Evolutionary conservation across 2,797 vertebrate genomes (phyloP), one percentile per base, ranked within the genome.

Genomic region (Sebastes steindachneri): DNA sequence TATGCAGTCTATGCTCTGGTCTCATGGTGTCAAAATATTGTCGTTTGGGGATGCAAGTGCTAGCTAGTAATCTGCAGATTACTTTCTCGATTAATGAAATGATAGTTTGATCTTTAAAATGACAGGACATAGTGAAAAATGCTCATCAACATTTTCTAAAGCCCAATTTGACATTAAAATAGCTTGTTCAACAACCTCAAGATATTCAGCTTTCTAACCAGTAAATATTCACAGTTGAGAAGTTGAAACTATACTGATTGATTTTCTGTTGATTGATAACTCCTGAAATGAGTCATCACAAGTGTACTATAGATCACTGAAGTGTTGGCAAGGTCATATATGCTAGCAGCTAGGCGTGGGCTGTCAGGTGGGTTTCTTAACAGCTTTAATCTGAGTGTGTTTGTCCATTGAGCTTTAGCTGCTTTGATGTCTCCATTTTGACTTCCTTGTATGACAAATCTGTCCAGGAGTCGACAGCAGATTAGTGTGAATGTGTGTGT

Each of bases 371-470:
- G 41, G 26, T 83, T 75, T 51, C 6, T 60, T 53, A 11, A 31
- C 54, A 28, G 55, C 28, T 73, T 23, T 25, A 48, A 4, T 23
- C 28, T 59, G 35, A 37, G 41, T 65, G 17, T 26, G 5, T 64
- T 12, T 57, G 11, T 75, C 59, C 45, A 45, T 45, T 76, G 41
- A 77, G 70, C 62, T 65, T 14, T 10, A 37, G 73, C 37, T 66
- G 23, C 82, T 84, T 58, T 90, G 89, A 93, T 86, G 86, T 91
- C 88, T 91, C 85, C 78, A 82, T 92, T 92, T 91, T 89, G 84
- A 86, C 83, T 87, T 86, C 75, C 82, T 58, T 45, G 71, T 82
- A 60, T 79, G 91, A 89, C 55, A 21, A 79, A 84, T 87, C 77
- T 68, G 77, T 86, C 28, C 53, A 89, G 84, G 86, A 91, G 88